phyloP scores from a whole-genome alignment of 2,797 vertebrate genomes.

The Gallinago solitaria region DNA sequence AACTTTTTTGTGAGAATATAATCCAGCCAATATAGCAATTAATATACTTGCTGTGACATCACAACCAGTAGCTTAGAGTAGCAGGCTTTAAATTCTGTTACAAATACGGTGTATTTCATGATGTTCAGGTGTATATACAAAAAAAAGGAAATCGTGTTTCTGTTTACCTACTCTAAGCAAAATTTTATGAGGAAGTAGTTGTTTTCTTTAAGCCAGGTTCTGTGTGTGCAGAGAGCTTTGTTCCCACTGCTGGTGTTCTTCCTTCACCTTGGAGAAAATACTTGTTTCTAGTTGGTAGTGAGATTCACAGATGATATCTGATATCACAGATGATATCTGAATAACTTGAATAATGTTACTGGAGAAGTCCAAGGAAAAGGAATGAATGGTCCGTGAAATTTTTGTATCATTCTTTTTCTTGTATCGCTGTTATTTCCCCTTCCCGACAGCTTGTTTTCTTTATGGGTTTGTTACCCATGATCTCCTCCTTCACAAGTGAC shows the following conservation, averaged over 20 bases:
- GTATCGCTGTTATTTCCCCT: background rate
- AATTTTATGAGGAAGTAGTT: background rate
- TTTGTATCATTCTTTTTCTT: background rate
- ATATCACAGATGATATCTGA: background rate
- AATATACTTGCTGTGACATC: background rate
- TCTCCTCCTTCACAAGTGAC: background rate
- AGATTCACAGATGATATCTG: background rate
- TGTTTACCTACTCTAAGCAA: background rate
- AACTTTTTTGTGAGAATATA: background rate
- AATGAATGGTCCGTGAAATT: background rate
- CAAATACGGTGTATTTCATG: accelerated
- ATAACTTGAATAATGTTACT: background rate
- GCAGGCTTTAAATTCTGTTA: background rate
- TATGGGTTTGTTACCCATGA: background rate
- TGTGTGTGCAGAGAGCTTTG: background rate
- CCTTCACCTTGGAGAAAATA: background rate
- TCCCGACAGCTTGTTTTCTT: background rate
- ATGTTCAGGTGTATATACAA: background rate
- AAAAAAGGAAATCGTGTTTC: background rate
- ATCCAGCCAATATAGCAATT: background rate
- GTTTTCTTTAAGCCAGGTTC: background rate
- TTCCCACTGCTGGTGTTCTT: background rate
- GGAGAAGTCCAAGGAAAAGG: background rate
- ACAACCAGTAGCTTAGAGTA: background rate
- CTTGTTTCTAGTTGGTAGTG: background rate